These are phyloP conservation scores for Drosophila leonis DNA, from an alignment of 2,888 invertebrate species.

Conservation along the genomic window DNA sequence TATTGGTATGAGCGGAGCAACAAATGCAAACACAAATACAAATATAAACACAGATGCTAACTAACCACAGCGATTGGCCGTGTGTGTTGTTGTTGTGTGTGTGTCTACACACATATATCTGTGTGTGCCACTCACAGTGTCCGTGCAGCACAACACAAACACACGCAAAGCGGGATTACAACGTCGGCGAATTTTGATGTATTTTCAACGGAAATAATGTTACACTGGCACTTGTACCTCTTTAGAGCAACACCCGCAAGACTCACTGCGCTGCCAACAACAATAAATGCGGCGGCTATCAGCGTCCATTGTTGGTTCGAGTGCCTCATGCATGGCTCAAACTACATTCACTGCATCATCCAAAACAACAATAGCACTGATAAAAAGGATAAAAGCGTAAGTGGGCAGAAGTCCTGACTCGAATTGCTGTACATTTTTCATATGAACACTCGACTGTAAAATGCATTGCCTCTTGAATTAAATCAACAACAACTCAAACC, in stretches of 20 bases:
- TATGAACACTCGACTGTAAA: constrained; percentile 72
- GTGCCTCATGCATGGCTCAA: constrained; percentile 2
- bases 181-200: constrained; percentile 69
- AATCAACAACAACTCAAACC: constrained; percentile 78
- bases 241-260: constrained; percentile 37
- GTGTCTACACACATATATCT: neutral
- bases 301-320: constrained; percentile 34
- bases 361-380: constrained; percentile 53
- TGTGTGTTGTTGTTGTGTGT: constrained; percentile 20
- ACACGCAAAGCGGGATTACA: constrained; percentile 63
- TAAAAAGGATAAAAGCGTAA: constrained; percentile 64
- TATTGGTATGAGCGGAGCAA: constrained; percentile 42
- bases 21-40: constrained; percentile 78
- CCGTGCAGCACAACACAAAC: constrained; percentile 48
- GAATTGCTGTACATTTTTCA: constrained; percentile 74
- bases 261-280: neutral
- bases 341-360: neutral
- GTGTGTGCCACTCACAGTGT: constrained; percentile 21
- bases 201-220: constrained; percentile 78
- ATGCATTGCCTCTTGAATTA: constrained; percentile 80
- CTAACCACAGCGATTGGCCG: constrained; percentile 69
- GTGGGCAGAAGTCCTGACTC: constrained; percentile 59
- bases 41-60: constrained; percentile 81
- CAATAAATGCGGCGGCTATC: constrained; percentile 17
- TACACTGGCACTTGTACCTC: constrained; percentile 66